phyloP scores from a whole-genome alignment of 2,797 vertebrate species.

The Numenius phaeopus region DNA sequence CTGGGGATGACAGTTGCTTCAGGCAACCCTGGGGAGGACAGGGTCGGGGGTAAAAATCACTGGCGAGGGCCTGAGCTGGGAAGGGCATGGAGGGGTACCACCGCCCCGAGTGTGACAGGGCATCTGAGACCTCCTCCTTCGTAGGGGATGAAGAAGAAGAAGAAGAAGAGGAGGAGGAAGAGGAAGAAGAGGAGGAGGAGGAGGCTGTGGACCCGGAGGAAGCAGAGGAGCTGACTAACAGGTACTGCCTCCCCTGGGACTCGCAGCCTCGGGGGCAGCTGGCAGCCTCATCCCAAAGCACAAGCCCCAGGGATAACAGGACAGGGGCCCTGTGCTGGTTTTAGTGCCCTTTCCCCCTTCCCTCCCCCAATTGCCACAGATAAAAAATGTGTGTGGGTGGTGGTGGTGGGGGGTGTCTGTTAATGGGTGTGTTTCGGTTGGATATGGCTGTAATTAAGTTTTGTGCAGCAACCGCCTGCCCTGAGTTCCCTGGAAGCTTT shows the following conservation, averaged over 20 bases:
- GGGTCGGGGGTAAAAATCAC: slow-evolving; percentile 66
- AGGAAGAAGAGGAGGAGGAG: slow-evolving; percentile 55
- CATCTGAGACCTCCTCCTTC: slow-evolving; percentile 75
- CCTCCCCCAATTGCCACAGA: not conserved
- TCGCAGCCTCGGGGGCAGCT: not conserved
- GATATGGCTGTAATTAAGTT: slow-evolving; percentile 1
- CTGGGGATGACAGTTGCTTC: slow-evolving; percentile 86
- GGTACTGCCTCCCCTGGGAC: slow-evolving; percentile 70
- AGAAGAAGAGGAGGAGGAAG: not conserved
- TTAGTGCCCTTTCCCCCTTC: not conserved
- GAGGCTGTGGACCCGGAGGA: slow-evolving; percentile 76
- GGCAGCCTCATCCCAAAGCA: not conserved
- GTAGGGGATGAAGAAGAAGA: slow-evolving; percentile 71
- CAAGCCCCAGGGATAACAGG: not conserved
- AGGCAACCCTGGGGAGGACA: slow-evolving; percentile 75
- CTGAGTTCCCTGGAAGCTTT: slow-evolving; percentile 42
- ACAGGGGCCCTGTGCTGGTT: not conserved
- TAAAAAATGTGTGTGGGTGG: not conserved
- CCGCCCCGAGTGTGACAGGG: slow-evolving; percentile 76
- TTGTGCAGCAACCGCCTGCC: not conserved
- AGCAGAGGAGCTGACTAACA: slow-evolving; percentile 87
- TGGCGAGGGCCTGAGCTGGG: slow-evolving; percentile 24
- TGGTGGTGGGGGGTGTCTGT: not conserved
- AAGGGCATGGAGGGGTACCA: slow-evolving; percentile 76
- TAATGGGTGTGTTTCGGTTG: not conserved